Percentiles rank a stretch among this genome's conserved stretches.
These are phyloP conservation scores for Cylloceria caligata DNA, from an alignment of 2,888 invertebrate species.

Conservation along the genomic window DNA sequence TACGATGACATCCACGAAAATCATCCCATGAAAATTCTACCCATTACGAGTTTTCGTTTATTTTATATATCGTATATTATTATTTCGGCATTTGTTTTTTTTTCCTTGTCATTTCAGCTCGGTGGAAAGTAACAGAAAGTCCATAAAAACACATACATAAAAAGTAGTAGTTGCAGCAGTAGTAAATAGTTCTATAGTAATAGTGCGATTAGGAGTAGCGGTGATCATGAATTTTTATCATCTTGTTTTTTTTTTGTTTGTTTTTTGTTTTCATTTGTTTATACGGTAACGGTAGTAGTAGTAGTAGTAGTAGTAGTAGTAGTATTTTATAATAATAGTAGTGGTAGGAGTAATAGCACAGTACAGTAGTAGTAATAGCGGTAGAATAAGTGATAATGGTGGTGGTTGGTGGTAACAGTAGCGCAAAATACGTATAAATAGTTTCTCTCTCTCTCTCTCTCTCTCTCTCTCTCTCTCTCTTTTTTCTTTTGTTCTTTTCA, in stretches of 20 bases:
- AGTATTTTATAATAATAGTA: constrained; percentile 69
- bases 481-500: not conserved
- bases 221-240: constrained; percentile 30
- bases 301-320: constrained; percentile 54
- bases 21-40: constrained; percentile 75
- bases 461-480: constrained; percentile 30
- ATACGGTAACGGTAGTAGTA: constrained; percentile 62
- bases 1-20: constrained; percentile 19
- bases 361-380: constrained; percentile 68
- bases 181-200: constrained; percentile 53
- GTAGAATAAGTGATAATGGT: constrained; percentile 64
- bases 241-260: not conserved
- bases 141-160: constrained; percentile 64
- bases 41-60: constrained; percentile 47
- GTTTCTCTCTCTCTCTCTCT: constrained; percentile 36
- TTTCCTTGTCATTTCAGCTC: constrained; percentile 42
- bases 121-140: constrained; percentile 52
- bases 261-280: constrained; percentile 43
- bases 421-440: constrained; percentile 71
- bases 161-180: constrained; percentile 62
- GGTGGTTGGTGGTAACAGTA: constrained; percentile 69
- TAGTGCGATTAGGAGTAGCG: constrained; percentile 57
- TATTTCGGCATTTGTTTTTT: constrained; percentile 37
- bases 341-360: constrained; percentile 65
- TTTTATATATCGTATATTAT: constrained; percentile 67